Base-by-base conservation (phyloP, 2,797 vertebrate genomes). In the Lepus oiostolus region DNA sequence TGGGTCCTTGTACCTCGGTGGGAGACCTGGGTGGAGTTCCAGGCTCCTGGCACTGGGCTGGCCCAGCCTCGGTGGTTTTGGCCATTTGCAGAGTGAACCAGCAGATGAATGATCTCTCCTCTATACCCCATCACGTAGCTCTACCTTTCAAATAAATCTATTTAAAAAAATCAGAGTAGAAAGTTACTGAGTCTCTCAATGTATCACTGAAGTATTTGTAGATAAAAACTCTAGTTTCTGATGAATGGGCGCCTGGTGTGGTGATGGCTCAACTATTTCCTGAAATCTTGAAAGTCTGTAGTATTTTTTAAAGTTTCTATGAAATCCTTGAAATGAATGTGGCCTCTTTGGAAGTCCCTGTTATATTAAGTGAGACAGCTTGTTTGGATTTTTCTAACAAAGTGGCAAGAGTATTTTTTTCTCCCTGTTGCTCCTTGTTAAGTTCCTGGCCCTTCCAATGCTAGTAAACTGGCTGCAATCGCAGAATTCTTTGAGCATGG, bases 301-400 rank as follows among this genome's bases (percentile, higher is more conserved):
- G 8, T 35, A 13, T 74, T 68, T 85, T 85, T 79, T 47, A 47
- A 71, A 76, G 42, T 77, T 82, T 60, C 21, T 70, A 1, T 28
- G 52, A 67, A 58, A 35, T 32, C 16, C 32, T 30, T 68, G 21
- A 4, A 28, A 79, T 74, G 14, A 60, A 60, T 19, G 28, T 16
- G 54, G 47, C 3, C 22, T 28, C 22, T 77, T 52, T 52, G 35
- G 5, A 81, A 82, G 14, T 26, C 67, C 74, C 76, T 81, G 5
- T 24, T 38, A 63, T 84, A 63, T 63, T 30, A 70, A 0, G 0
- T 54, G 84, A 92, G 68, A 79, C 77, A 71, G 16, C 52, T 72
- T 67, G n/a, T 72, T 87, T 82, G 82, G 63, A 4, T 42, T 79
- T 94, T 83, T 68, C 85, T 79, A 22, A 35, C 26, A 50, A 63